Evolutionary conservation across 2,888 invertebrate species (phyloP), one percentile per base, ranked within the genome.

Genomic region (Pseudococcus longispinus): DNA sequence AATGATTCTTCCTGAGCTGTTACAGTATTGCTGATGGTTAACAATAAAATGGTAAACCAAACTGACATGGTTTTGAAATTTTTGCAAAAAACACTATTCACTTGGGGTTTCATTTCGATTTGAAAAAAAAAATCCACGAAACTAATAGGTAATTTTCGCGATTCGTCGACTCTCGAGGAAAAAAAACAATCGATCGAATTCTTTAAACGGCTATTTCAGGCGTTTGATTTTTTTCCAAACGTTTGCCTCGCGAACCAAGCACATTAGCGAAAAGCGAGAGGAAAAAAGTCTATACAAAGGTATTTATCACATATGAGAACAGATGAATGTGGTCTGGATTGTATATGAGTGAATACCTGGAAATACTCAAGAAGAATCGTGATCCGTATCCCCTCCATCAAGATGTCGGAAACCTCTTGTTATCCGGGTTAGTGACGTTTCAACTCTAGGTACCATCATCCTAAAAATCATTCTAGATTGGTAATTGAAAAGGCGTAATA

Each of bases 1-100:
- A 96, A 92, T 84, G 95, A 95, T 89, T 96, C 96, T 89, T 92
- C 92, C 89, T 91, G 91, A 70, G 90, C 88, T 23, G 37, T 44
- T n/a, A 84, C 88, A 20, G 23, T 70, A 55, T 60, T 77, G 6
- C 65, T 65, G 13, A 65, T 42, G 26, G 87, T 70, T 18, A 84
- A 51, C 2, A 85, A 84, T n/a, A 87, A 74, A 23, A 86, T 60
- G 55, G 82, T 42, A 55, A 88, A 84, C 77, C 87, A 65, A 77
- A 86, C n/a, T 15, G 86, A 86, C 32, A 80, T 80, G 29, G 51
- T 77, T 42, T 46, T 44, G 20, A 42, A 74, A 37, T 77, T 51
- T 55, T 46, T 29, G 15, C 51, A 74, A 51, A 77, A 46, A 85
- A 55, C 80, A 87, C 60, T 82, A 29, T 55, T 74, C 84, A 37